Conservation (phyloP, 2,797 vertebrate species). For the Takifugu rubripes region DNA sequence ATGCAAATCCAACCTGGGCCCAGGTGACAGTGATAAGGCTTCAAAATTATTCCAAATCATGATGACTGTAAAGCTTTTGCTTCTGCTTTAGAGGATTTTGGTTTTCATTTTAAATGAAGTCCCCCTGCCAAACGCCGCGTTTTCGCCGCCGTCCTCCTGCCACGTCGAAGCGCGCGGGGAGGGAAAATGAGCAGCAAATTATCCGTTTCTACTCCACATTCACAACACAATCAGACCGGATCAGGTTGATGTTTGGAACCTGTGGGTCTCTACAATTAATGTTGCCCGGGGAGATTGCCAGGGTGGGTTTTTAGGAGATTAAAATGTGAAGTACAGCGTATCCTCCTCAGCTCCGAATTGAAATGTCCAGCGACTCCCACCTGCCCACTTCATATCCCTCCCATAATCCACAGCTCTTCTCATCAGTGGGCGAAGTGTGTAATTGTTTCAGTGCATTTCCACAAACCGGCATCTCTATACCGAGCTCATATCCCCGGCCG, state of each 20-base stretch:
- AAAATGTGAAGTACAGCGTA: slow-evolving; percentile 31
- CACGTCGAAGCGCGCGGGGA: neutral
- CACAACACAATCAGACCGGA: slow-evolving; percentile 21
- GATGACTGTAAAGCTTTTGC: neutral
- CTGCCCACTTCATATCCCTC: neutral
- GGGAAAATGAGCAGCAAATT: neutral
- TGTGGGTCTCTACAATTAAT: slow-evolving; percentile 26
- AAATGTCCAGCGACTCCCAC: slow-evolving; percentile 11
- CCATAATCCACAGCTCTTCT: neutral
- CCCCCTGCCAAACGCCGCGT: neutral
- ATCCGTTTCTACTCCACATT: neutral
- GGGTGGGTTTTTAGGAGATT: slow-evolving; percentile 17
- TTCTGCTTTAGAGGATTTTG: neutral
- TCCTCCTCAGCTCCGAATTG: slow-evolving; percentile 29
- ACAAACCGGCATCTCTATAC: no score
- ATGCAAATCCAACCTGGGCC: neutral
- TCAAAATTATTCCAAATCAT: neutral
- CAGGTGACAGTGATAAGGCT: neutral
- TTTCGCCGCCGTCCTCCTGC: slow-evolving; percentile 3
- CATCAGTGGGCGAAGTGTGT: neutral
- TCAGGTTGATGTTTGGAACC: slow-evolving; percentile 19
- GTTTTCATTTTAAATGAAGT: neutral
- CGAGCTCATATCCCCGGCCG: no score
- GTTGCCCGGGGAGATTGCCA: slow-evolving; percentile 38
- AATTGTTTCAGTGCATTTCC: no score